A percentile compares a stretch with the other conserved stretches of the same genome.
Conservation (phyloP, 2,888 invertebrate species). For the Euplagia quadripunctaria region DNA sequence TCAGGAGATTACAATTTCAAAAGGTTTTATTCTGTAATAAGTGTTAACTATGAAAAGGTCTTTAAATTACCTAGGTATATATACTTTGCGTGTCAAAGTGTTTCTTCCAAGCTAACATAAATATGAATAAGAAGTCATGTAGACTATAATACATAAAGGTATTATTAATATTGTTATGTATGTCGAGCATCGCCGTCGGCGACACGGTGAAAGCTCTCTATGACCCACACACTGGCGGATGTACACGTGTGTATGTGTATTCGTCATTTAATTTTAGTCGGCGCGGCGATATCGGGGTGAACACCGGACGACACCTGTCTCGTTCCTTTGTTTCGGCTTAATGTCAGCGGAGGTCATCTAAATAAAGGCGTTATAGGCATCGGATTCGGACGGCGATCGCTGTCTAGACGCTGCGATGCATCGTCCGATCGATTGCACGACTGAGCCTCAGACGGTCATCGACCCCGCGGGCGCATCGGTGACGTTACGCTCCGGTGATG, state of each 20-base stretch:
- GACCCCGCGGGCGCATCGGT: conserved; percentile 86
- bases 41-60: too few species aligned
- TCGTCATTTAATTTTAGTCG: conserved; percentile 81
- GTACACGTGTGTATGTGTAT: conserved; percentile 63
- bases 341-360: conserved; percentile 86
- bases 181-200: conserved; percentile 68
- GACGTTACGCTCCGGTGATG: conserved; percentile 86
- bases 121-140: conserved; percentile 58
- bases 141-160: conserved; percentile 42
- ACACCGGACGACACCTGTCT: conserved; percentile 81
- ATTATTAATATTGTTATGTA: conserved; percentile 60
- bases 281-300: conserved; percentile 68
- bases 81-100: conserved; percentile 15
- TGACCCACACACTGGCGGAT: conserved; percentile 55
- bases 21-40: too few species aligned
- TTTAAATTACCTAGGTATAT: too few species aligned
- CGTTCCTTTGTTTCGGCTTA: conserved; percentile 84
- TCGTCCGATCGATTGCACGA: conserved; percentile 86
- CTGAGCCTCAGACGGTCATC: conserved; percentile 84
- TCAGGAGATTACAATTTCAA: background rate
- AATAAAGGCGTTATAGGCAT: conserved; percentile 82
- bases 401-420: conserved; percentile 85
- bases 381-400: conserved; percentile 80
- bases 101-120: conserved; percentile 61
- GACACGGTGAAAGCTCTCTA: conserved; percentile 80